These are phyloP conservation scores for Leptinotarsa haldemani DNA, from an alignment of 2,888 invertebrate genomes.

Conservation along the genomic window DNA sequence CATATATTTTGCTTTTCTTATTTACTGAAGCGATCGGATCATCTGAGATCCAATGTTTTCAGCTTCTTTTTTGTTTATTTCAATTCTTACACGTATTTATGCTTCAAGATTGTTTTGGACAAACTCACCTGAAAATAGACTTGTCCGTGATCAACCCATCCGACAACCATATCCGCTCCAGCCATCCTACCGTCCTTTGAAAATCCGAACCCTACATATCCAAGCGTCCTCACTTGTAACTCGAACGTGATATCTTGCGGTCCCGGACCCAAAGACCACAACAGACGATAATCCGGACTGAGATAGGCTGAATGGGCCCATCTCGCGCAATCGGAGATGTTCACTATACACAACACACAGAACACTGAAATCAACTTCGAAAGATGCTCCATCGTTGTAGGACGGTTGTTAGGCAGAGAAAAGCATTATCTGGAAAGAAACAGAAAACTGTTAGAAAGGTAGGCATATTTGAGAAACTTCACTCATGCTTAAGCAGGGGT, in stretches of 20 bases:
- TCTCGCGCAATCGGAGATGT: constrained; percentile 62
- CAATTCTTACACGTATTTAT: too few species aligned
- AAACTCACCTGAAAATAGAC: constrained; percentile 83
- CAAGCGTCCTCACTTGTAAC: constrained; percentile 84
- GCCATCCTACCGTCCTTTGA: constrained; percentile 83
- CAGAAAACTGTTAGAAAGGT: constrained; percentile 7
- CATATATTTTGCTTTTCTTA: too few species aligned
- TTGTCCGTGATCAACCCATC: constrained; percentile 87
- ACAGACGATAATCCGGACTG: constrained; percentile 70
- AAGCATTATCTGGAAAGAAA: constrained; percentile 51
- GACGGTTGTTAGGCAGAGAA: constrained; percentile 36
- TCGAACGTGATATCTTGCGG: constrained; percentile 84
- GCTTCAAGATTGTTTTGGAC: too few species aligned
- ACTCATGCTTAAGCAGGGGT: too few species aligned
- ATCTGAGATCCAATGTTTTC: too few species aligned
- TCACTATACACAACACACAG: constrained; percentile 54
- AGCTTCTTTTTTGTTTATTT: too few species aligned
- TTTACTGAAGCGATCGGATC: too few species aligned
- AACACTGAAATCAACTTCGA: constrained; percentile 50
- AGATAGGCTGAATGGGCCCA: constrained; percentile 69
- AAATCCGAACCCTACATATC: constrained; percentile 90
- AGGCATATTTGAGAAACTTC: too few species aligned
- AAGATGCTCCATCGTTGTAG: constrained; percentile 45
- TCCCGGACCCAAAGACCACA: constrained; percentile 80
- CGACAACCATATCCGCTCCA: constrained; percentile 88